A percentile compares a stretch with the other conserved stretches of the same genome.
Evolutionary conservation across 2,797 vertebrate species (phyloP).

Genomic region (Cyclopterus lumpus): DNA sequence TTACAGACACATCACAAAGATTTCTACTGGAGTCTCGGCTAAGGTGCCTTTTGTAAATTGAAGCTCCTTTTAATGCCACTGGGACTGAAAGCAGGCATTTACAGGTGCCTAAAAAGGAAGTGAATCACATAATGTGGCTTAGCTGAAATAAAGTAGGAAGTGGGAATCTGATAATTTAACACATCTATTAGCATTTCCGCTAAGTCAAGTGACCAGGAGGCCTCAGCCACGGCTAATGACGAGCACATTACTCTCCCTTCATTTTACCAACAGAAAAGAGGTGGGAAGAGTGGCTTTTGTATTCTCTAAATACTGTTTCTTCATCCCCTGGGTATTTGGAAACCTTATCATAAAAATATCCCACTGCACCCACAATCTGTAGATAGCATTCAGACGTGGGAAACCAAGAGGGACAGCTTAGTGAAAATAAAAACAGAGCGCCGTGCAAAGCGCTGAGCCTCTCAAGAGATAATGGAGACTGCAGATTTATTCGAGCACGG

Average conservation of each 20-base stretch:
- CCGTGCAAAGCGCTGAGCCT: constrained; percentile 81
- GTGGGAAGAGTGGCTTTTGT: constrained; percentile 81
- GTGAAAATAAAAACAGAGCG: constrained; percentile 87
- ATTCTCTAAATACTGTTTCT: constrained; percentile 83
- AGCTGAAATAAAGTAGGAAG: constrained; percentile 76
- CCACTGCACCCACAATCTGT: constrained; percentile 81
- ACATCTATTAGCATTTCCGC: constrained; percentile 76
- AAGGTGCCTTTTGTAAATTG: constrained; percentile 71
- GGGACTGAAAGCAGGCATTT: constrained; percentile 71
- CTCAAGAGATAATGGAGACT: constrained; percentile 83
- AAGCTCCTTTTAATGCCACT: constrained; percentile 70
- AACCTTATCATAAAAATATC: constrained; percentile 86
- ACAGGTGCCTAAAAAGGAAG: constrained; percentile 71
- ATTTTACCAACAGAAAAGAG: constrained; percentile 78
- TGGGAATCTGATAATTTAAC: constrained; percentile 78
- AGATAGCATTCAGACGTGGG: constrained; percentile 81
- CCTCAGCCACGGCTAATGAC: constrained; percentile 73
- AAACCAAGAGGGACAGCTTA: constrained; percentile 85
- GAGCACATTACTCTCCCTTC: constrained; percentile 76
- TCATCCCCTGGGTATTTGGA: constrained; percentile 82
- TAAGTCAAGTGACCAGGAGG: constrained; percentile 83
- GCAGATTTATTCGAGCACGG: constrained; percentile 79
- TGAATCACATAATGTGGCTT: constrained; percentile 79
- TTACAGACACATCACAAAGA: constrained; percentile 66
- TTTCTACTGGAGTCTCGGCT: constrained; percentile 59